These are phyloP conservation scores for Ranitomeya imitator DNA, from an alignment of 2,113 vertebrate genomes.

Conservation along the genomic window DNA sequence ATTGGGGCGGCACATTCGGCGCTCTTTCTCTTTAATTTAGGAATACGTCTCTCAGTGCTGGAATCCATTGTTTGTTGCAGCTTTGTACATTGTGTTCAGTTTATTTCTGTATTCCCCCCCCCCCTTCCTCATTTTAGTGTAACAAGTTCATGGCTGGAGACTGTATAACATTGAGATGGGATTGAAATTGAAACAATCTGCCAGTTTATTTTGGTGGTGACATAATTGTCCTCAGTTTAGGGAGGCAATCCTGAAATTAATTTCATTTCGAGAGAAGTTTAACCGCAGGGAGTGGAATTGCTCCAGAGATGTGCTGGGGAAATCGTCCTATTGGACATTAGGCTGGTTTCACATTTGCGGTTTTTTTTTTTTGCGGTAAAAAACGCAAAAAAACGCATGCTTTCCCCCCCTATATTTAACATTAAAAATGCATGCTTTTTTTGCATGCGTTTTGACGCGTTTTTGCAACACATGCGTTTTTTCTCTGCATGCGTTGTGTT, in stretches of 20 bases:
- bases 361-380: too few relatives aligned
- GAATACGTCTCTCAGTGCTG: not conserved
- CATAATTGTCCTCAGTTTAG: not conserved
- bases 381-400: too few relatives aligned
- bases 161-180: not conserved
- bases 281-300: slow-evolving; percentile 20
- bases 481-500: too few relatives aligned
- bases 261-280: not conserved
- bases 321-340: not conserved
- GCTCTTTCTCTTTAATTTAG: not conserved
- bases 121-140: not conserved
- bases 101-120: not conserved
- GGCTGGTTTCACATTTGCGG: too few relatives aligned
- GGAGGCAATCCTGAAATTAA: not conserved
- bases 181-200: slow-evolving; percentile 28
- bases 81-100: not conserved
- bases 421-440: too few relatives aligned
- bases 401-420: too few relatives aligned
- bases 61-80: not conserved
- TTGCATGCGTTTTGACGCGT: too few relatives aligned
- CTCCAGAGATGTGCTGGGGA: not conserved
- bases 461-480: too few relatives aligned
- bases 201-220: slow-evolving; percentile 24
- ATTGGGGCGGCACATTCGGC: not conserved
- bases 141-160: not conserved